phyloP scores from a whole-genome alignment of 2,888 invertebrate species.

The Entomobrya multifasciata region DNA sequence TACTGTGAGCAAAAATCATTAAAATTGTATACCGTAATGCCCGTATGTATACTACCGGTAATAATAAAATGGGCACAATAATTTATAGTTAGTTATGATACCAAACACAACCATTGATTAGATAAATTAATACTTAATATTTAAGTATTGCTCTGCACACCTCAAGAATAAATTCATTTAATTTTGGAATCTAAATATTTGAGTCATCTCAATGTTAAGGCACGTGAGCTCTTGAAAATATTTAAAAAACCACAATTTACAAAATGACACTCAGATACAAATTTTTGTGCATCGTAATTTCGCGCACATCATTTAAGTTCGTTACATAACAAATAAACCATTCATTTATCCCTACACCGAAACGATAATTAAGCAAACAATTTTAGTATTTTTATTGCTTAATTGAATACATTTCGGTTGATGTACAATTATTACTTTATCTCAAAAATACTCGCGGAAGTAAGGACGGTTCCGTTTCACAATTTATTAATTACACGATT shows the following conservation, averaged over 20 bases:
- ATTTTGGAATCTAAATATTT: no score
- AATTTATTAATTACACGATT: background rate
- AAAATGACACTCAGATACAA: background rate
- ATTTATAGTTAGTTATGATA: slow-evolving; percentile 4
- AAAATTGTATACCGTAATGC: background rate
- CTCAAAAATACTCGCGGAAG: slow-evolving; percentile 16
- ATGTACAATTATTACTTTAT: slow-evolving; percentile 7
- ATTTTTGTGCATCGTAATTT: background rate
- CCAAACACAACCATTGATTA: slow-evolving; percentile 16
- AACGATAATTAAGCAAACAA: background rate
- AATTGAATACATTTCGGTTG: slow-evolving; percentile 32
- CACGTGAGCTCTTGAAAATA: slow-evolving; percentile 19
- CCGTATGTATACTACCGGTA: background rate
- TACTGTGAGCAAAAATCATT: slow-evolving; percentile 24
- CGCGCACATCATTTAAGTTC: background rate
- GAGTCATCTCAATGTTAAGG: background rate
- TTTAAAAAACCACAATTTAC: background rate
- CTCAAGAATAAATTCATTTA: no score
- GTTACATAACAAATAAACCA: slow-evolving; percentile 4
- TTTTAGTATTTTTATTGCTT: background rate
- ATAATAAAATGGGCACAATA: background rate
- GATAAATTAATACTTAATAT: slow-evolving; percentile 20
- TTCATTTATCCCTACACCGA: background rate
- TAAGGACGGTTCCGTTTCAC: background rate
- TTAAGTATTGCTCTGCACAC: background rate